Base-by-base conservation (phyloP, 2,888 invertebrate species). In the Schrankia costaestrigalis region DNA sequence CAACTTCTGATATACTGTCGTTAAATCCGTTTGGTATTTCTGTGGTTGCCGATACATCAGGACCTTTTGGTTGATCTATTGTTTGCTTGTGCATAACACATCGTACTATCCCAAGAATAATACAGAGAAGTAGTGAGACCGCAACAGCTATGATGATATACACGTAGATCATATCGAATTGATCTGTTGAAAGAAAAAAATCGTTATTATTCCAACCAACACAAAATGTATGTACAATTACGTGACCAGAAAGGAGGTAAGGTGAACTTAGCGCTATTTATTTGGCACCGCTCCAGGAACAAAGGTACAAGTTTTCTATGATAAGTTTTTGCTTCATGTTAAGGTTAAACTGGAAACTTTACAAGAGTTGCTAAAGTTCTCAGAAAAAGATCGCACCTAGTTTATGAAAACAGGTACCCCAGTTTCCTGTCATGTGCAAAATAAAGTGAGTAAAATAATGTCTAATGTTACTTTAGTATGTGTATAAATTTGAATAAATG, bases 1-100 rank as follows among this genome's bases (percentile, higher is more conserved):
- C 94, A 23, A 94, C 89, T 82, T 96, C 95, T 57, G 95, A 95
- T 79, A 95, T 94, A 76, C 95, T 95, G 82, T 95, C 95, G 56
- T 92, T 93, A 80, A 95, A 95, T 37, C 94, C 94, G 70, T 94
- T 93, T 8, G 94, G 93, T 37, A 94, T 88, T 52, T 94, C 91
- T 25, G 94, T 93, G 42, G 94, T 93, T 44, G 93, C 92, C 29
- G 93, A 90, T 41, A 91, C 90, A 30, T 91, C 91, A 11, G 91
- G 90, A 41, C 93, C 93, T 78, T 94, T 93, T 11, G 91, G 91
- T 40, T 91, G 90, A 46, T 91, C 90, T 14, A 89, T 80, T 28
- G 90, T 89, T 55, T 91, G 91, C 38, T 92, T 91, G 63, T 91
- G 92, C 52, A 94, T 83, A 31, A 94, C 83, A 38, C 95, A 90